A percentile compares a stretch with the other conserved stretches of the same genome.
Evolutionary conservation across 1,140 invertebrate species (phyloP).

Genomic region (Drosophila triauraria): DNA sequence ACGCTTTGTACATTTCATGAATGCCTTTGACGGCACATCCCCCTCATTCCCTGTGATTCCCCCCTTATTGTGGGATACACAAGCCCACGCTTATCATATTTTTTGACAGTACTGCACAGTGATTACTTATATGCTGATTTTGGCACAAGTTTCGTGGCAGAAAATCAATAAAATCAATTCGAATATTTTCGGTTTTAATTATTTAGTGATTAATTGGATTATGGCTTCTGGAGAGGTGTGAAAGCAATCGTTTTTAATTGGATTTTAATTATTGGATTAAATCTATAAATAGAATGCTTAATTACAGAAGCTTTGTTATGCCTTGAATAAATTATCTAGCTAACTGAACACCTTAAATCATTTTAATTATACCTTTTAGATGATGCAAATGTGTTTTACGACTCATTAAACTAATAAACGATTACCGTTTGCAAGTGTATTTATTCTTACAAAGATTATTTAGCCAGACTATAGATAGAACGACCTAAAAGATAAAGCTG

Average conservation of each 20-base stretch:
- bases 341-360: not conserved
- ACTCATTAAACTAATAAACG: not conserved
- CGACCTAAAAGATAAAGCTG: not conserved
- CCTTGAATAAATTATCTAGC: not conserved
- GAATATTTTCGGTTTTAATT: not conserved
- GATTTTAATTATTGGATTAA: not conserved
- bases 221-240: not conserved
- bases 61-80: constrained; percentile 13
- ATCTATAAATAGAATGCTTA: not conserved
- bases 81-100: constrained; percentile 22
- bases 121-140: constrained; percentile 1
- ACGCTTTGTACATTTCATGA: constrained; percentile 43
- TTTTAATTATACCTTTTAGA: too few species aligned
- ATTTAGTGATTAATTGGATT: too few species aligned
- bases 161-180: constrained; percentile 22
- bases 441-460: not conserved
- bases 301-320: not conserved
- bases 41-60: not conserved
- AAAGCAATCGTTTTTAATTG: not conserved
- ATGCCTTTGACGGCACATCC: constrained; percentile 33
- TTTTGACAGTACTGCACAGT: constrained; percentile 21
- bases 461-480: not conserved
- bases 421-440: not conserved
- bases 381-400: not conserved
- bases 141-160: not conserved